Evolutionary conservation across 2,888 invertebrate genomes (phyloP).

Genomic region (Hofmannophila pseudospretella): DNA sequence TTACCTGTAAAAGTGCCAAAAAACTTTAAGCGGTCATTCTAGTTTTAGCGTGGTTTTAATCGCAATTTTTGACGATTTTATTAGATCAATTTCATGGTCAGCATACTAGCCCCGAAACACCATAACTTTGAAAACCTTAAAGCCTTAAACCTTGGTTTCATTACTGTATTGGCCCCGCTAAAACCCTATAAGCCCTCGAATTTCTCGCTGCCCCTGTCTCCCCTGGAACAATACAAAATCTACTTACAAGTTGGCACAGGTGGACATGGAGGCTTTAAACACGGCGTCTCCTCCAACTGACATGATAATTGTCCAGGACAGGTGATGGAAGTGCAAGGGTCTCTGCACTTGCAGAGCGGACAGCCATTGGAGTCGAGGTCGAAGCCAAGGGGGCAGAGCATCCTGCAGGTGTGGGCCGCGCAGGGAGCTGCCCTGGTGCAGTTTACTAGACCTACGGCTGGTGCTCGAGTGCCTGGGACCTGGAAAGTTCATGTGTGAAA

Average conservation of each 20-base stretch:
- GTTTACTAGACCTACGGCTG: conserved; percentile 81
- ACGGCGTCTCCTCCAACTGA: conserved; percentile 87
- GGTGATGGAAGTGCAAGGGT: conserved; percentile 86
- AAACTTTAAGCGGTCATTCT: too few species aligned
- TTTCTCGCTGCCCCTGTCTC: too few species aligned
- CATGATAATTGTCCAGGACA: conserved; percentile 88
- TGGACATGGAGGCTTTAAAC: conserved; percentile 88
- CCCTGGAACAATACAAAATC: too few species aligned
- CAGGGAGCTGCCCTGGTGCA: conserved; percentile 84
- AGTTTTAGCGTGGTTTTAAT: too few species aligned
- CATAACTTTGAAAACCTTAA: too few species aligned
- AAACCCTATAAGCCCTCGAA: too few species aligned
- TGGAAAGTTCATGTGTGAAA: conserved; percentile 18
- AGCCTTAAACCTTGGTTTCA: too few species aligned
- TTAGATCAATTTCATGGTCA: too few species aligned
- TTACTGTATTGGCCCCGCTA: too few species aligned
- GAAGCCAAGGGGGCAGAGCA: conserved; percentile 92
- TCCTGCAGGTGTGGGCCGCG: conserved; percentile 88
- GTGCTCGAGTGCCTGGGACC: conserved; percentile 85
- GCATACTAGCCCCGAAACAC: too few species aligned
- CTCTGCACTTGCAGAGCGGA: conserved; percentile 87
- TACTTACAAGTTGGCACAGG: conserved; percentile 87
- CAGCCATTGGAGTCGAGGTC: conserved; percentile 84
- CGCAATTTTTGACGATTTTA: too few species aligned
- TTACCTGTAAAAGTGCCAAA: conserved; percentile 79